Percentiles rank a stretch among this genome's conserved stretches.
phyloP scores from a whole-genome alignment of 2,797 vertebrate species.

The Muscicapa comitata region DNA sequence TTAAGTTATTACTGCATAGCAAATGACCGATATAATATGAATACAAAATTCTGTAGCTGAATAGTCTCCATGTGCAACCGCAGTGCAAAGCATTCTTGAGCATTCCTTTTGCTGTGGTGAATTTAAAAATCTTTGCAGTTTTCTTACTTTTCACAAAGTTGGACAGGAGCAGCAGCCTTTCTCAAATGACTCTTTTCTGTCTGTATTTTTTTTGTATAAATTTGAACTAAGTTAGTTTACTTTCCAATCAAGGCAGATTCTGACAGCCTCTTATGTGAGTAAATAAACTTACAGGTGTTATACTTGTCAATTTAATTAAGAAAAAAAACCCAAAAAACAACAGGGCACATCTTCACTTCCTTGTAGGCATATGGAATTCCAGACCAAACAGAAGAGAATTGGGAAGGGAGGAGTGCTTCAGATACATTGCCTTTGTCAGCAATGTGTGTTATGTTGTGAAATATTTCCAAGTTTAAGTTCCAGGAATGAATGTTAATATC shows the following conservation, averaged over 20 bases:
- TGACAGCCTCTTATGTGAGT: conserved; percentile 74
- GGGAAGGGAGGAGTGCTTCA: not conserved
- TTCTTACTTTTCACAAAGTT: not conserved
- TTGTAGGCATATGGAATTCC: not conserved
- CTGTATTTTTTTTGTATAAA: conserved; percentile 47
- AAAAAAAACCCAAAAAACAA: not conserved
- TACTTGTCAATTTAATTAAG: conserved; percentile 36
- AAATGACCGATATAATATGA: not conserved
- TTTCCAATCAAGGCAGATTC: conserved; percentile 73
- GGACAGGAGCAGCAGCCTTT: conserved; percentile 40
- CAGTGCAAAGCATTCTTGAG: not conserved
- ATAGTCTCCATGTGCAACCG: not conserved
- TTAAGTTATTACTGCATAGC: not conserved
- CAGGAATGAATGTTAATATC: not conserved
- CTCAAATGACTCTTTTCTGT: conserved; percentile 43
- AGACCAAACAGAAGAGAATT: not conserved
- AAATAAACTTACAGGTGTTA: conserved; percentile 66
- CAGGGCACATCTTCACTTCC: not conserved
- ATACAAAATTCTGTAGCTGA: not conserved
- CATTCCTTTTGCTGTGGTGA: not conserved
- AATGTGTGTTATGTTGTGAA: not conserved
- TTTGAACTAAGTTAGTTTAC: conserved; percentile 70
- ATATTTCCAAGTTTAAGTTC: not conserved
- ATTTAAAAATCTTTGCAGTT: not conserved
- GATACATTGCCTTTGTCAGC: not conserved